Evolutionary conservation across 2,888 invertebrate species (phyloP), one percentile per base, ranked within the genome.

Genomic region (Agonopterix arenella): DNA sequence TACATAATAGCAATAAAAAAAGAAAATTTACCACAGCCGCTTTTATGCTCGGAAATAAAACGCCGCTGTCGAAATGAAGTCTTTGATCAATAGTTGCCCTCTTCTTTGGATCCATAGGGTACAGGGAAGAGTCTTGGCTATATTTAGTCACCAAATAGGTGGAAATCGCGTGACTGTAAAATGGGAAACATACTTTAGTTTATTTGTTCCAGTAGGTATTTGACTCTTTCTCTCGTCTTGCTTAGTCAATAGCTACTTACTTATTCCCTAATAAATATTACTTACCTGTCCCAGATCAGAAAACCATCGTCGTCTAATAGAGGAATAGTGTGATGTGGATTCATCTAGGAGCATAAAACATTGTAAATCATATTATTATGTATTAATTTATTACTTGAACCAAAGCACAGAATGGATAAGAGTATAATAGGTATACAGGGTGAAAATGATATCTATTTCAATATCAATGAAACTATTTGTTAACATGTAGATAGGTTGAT

Each of bases 141-240:
- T 92, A 93, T 68, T 91, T 91, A 44, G 80, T 85, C 2, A 91
- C 84, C 53, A 93, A 73, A 66, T 93, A 93, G 0, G 83, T 70
- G 45, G 78, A 76, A 52, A 93, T 93, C 0, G 92, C 92, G 59
- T 93, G 93, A 51, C 92, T 92, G 76, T 5, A 85, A 93, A 80
- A 44, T 45, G 4, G 1, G 37, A 11, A 46, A 40, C 1, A 28
- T 28, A 28, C 28, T 28, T 28, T 28, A 28, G 28, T 28, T 28
- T 28, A 28, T 5, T 28, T 28, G 28, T 28, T 28, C 28, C 28
- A 28, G 28, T 7, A 7, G 28, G 28, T 28, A 28, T 28, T 28
- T 28, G 4, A 4, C 18, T 18, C 18, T 18, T 18, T 18, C 18
- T 18, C 18, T 18, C 18, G 4, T 18, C 18, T 4, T 18, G 18